Conservation (phyloP, 2,888 invertebrate species). For the Drosophila longiperda region DNA sequence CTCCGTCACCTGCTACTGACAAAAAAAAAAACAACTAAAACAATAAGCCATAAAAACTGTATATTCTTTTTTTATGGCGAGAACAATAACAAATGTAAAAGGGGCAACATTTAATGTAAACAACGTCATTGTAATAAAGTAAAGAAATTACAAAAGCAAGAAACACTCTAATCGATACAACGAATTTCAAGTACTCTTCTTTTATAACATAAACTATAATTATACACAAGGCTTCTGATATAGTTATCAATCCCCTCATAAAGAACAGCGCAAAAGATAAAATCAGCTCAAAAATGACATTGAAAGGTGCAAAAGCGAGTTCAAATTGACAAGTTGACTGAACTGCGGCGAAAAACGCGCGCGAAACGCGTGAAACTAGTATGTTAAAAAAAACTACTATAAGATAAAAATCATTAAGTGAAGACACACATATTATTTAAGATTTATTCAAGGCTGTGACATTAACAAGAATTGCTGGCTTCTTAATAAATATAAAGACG, state of each 20-base stretch:
- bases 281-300: conserved; percentile 30
- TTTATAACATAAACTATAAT: not conserved
- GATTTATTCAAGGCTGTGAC: not conserved
- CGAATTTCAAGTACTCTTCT: conserved; percentile 9
- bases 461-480: not conserved
- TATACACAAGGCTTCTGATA: not conserved
- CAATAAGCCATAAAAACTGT: conserved; percentile 39
- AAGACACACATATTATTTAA: not conserved
- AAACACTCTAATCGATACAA: not conserved
- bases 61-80: conserved; percentile 15
- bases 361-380: conserved; percentile 28
- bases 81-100: conserved; percentile 10
- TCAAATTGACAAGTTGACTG: conserved; percentile 38
- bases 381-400: conserved; percentile 7
- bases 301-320: conserved; percentile 28
- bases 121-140: conserved; percentile 37
- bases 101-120: conserved; percentile 17
- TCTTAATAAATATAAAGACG: too few species aligned
- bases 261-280: conserved; percentile 6
- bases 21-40: conserved; percentile 21
- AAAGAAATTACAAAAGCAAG: conserved; percentile 10
- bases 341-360: conserved; percentile 41
- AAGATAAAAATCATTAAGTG: not conserved
- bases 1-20: conserved; percentile 31
- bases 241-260: not conserved